These are phyloP conservation scores for Drosophila truncata DNA, from an alignment of 1,140 invertebrate genomes.

Conservation along the genomic window DNA sequence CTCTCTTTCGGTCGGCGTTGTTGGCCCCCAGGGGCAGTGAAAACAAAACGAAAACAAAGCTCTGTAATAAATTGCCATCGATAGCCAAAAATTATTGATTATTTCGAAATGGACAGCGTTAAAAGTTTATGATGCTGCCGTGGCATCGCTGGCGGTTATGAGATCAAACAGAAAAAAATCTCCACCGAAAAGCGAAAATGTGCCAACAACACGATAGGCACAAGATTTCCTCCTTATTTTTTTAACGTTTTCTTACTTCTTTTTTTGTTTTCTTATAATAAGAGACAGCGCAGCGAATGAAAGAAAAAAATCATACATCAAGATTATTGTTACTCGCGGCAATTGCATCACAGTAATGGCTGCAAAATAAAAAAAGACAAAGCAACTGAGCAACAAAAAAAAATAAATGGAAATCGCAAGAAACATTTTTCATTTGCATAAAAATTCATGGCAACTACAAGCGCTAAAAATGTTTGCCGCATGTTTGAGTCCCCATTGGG, in stretches of 20 bases:
- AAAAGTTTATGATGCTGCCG: slow-evolving; percentile 72
- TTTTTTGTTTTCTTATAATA: slow-evolving; percentile 70
- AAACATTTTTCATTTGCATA: slow-evolving; percentile 84
- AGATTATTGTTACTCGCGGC: slow-evolving; percentile 83
- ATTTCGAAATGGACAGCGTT: slow-evolving; percentile 83
- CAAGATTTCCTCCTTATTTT: slow-evolving; percentile 78
- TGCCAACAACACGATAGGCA: slow-evolving; percentile 81
- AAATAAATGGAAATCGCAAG: slow-evolving; percentile 78
- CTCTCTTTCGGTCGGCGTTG: slow-evolving; percentile 31
- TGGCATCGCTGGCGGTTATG: slow-evolving; percentile 80
- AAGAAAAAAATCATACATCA: slow-evolving; percentile 75
- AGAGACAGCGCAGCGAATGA: slow-evolving; percentile 45
- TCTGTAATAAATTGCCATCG: slow-evolving; percentile 77
- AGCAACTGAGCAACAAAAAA: slow-evolving; percentile 33
- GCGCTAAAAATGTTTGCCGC: slow-evolving; percentile 81
- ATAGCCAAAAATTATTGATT: slow-evolving; percentile 84
- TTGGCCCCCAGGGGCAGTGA: slow-evolving; percentile 21
- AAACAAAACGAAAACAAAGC: slow-evolving; percentile 40
- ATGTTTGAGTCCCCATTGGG: slow-evolving; percentile 48
- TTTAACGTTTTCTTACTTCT: slow-evolving; percentile 31
- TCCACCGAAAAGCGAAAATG: slow-evolving; percentile 65
- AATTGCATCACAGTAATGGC: slow-evolving; percentile 83
- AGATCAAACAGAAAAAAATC: slow-evolving; percentile 75
- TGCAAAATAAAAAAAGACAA: slow-evolving; percentile 37
- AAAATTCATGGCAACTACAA: slow-evolving; percentile 82